Conservation (phyloP, 2,797 vertebrate genomes). For the Fistularia commersonii region DNA sequence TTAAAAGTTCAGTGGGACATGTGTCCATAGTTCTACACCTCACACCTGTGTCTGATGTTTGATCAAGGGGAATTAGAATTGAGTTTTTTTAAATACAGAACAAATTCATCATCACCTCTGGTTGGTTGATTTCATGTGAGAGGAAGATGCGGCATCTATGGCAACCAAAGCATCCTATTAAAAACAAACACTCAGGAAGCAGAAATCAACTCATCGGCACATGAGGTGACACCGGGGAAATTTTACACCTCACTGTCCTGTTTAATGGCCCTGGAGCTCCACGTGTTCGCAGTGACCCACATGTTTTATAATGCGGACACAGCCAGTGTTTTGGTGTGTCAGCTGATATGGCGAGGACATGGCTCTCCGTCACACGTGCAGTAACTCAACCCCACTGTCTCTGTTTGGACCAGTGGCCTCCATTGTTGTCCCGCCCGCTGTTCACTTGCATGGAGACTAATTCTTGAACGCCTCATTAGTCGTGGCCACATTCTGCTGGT, state of each 20-base stretch:
- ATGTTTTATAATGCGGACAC: conserved; percentile 18
- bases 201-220: too few relatives aligned
- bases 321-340: conserved; percentile 40
- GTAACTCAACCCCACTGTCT: conserved; percentile 42
- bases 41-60: too few relatives aligned
- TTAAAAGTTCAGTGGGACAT: too few relatives aligned
- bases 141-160: conserved; percentile 8
- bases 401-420: conserved; percentile 6
- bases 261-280: background rate
- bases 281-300: conserved; percentile 23
- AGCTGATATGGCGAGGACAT: conserved; percentile 44
- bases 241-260: background rate
- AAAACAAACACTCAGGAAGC: too few relatives aligned
- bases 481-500: too few relatives aligned
- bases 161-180: conserved; percentile 13
- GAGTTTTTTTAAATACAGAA: too few relatives aligned
- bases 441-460: conserved; percentile 20
- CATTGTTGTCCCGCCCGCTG: background rate
- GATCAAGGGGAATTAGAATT: too few relatives aligned
- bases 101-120: too few relatives aligned
- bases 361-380: conserved; percentile 36
- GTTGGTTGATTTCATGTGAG: too few relatives aligned
- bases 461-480: conserved; percentile 3
- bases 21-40: too few relatives aligned
- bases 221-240: background rate